Base-by-base conservation (phyloP, 1,140 invertebrate genomes). In the Lethocerus indicus region DNA sequence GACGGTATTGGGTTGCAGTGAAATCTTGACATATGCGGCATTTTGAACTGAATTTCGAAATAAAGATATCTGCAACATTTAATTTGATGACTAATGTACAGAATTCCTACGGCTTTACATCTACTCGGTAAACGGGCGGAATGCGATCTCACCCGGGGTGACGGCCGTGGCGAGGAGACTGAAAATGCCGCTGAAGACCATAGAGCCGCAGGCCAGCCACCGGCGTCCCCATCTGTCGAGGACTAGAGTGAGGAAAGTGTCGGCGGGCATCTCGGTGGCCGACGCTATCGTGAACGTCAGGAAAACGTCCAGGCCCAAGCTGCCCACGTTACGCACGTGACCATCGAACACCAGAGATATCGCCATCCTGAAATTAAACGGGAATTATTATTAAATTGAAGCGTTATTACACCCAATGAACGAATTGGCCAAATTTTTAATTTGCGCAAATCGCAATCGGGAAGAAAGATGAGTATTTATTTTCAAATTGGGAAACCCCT, bases 281-380 rank as follows among this genome's bases (percentile, higher is more conserved):
- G 81, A 78, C 0, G 85, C 84, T 2, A 89, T 71, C 1, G 83
- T 85, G 59, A 89, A 90, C 1, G 85, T 86, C 25, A 86, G 58
- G 60, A 88, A 90, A 2, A 88, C 72, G 56, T 87, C 76, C 52
- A 87, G 62, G 1, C 79, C 83, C 6, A 89, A 65, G 28, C 83
- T 79, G 18, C 82, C 79, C 1, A 87, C 83, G 56, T 87, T 87
- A 58, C 86, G 68, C 2, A 87, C 84, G 60, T 89, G 84, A 1
- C 85, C 86, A 57, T 89, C 85, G 58, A 89, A 90, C 1, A 87
- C 79, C 60, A 91, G 59, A 1, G 83, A 87, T 48, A 90, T 81
- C 12, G 76, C 72, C 81, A 90, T 87, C 75, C 75, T 77, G 52
- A 12, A 52, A 49, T 24, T 66, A 49, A 63, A 63, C 7, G 14